These are phyloP conservation scores for Lypha dubia DNA, from an alignment of 2,888 invertebrate genomes.

Conservation along the genomic window DNA sequence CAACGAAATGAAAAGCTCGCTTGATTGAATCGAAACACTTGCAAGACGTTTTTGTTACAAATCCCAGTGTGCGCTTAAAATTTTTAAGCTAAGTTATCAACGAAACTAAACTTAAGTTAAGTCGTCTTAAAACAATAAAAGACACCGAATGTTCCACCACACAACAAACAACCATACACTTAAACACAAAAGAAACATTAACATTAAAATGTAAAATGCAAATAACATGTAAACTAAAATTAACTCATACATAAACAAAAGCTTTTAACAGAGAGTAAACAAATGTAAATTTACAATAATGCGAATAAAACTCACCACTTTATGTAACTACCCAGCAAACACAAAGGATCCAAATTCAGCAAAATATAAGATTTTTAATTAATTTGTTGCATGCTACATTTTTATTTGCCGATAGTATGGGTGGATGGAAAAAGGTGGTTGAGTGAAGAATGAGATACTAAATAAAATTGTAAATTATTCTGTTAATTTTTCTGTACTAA, in stretches of 20 bases:
- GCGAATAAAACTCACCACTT: slow-evolving; percentile 46
- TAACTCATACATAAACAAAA: slow-evolving; percentile 4
- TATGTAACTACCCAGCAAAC: neutral
- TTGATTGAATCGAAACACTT: slow-evolving; percentile 81
- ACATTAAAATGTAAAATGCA: slow-evolving; percentile 39
- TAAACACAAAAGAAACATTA: slow-evolving; percentile 47
- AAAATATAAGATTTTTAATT: too few species aligned
- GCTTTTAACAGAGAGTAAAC: slow-evolving; percentile 12
- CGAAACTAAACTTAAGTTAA: slow-evolving; percentile 66
- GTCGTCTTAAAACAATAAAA: slow-evolving; percentile 54
- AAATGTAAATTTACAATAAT: slow-evolving; percentile 56
- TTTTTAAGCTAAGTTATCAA: slow-evolving; percentile 70
- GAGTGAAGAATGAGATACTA: too few species aligned
- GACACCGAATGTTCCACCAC: slow-evolving; percentile 33
- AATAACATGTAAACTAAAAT: slow-evolving; percentile 19
- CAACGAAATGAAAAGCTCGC: slow-evolving; percentile 84
- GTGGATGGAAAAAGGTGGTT: too few species aligned
- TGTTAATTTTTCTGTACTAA: too few species aligned
- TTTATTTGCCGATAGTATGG: too few species aligned
- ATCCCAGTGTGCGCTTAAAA: slow-evolving; percentile 76
- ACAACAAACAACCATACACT: slow-evolving; percentile 18
- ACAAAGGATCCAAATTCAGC: neutral
- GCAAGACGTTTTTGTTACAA: slow-evolving; percentile 82
- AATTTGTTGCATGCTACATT: too few species aligned
- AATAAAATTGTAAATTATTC: too few species aligned